Evolutionary conservation across 2,797 vertebrate genomes (phyloP), one percentile per base, ranked within the genome.

Genomic region (Galagoides demidoff): DNA sequence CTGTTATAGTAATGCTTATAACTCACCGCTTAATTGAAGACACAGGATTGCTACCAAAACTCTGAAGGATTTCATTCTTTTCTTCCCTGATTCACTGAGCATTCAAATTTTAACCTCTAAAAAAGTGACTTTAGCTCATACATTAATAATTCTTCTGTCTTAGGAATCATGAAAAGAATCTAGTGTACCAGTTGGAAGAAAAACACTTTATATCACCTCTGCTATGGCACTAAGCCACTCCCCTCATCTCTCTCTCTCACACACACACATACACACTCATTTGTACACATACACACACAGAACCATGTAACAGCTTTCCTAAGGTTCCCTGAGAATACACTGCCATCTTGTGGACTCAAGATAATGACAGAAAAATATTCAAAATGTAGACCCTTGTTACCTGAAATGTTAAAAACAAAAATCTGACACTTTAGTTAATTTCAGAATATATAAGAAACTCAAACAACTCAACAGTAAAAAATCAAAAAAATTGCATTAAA

Each of bases 11-110:
- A 19, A 90, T 88, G 3, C 10, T 16, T 45, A 31, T 92, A 74
- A 97, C 95, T 97, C 83, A 96, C 96, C 66, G 9, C 22, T 83
- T 34, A 96, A 25, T 4, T 95, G 96, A 94, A 96, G 59, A 70
- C 89, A 96, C 16, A 94, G 23, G 14, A 68, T 70, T 45, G 76
- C 64, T 10, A 96, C 23, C 0, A 25, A 86, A 79, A 68, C 3
- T 22, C 25, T 22, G 1, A 66, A 52, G 1, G 16, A 70, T 17
- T 49, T 37, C 93, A n/a, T 79, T 91, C 17, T 95, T 61, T 64
- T 76, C 23, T 64, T 17, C 14, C 1, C 59, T 79, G 37, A 11
- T 77, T 86, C 43, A 73, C 39, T 25, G 5, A 83, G 2, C n/a
- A 90, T 23, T 87, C 52, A 81, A 57, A 59, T 29, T 82, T 74